Percentiles rank a stretch among this genome's conserved stretches.
Conservation (phyloP, 2,888 invertebrate genomes). For the Dryomyza anilis region DNA sequence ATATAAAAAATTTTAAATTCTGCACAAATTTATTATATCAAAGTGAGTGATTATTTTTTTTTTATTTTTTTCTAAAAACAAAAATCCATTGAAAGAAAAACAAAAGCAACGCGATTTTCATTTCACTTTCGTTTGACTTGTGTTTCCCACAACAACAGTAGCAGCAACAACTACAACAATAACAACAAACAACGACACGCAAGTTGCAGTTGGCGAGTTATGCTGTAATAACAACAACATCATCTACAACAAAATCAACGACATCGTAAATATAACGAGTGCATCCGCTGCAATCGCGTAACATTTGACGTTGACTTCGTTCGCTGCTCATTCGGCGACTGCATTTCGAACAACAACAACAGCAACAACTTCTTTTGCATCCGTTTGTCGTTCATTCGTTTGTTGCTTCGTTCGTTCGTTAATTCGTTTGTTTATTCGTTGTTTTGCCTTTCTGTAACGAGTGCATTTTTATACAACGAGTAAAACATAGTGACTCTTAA, state of each 20-base stretch:
- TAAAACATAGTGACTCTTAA: too few species aligned
- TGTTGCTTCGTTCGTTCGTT: too few species aligned
- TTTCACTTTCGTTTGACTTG: constrained; percentile 48
- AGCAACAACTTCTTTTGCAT: too few species aligned
- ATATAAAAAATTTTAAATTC: not conserved
- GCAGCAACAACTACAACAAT: constrained; percentile 36
- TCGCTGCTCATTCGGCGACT: constrained; percentile 2
- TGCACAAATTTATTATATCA: not conserved
- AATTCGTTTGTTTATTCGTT: too few species aligned
- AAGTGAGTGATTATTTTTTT: too few species aligned
- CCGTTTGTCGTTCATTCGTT: too few species aligned
- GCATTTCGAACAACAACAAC: too few species aligned
- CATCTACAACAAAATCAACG: constrained; percentile 40
- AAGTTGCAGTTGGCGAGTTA: constrained; percentile 32
- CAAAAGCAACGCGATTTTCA: not conserved
- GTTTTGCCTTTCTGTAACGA: too few species aligned
- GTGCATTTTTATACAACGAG: too few species aligned
- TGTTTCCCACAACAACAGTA: constrained; percentile 44
- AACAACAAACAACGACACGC: constrained; percentile 22
- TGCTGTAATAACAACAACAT: constrained; percentile 46
- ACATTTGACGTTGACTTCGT: not conserved
- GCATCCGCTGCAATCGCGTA: constrained; percentile 10
- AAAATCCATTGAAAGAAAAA: not conserved
- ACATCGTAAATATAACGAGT: constrained; percentile 33
- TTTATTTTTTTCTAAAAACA: too few species aligned